Evolutionary conservation across 1,140 invertebrate genomes (phyloP).

Genomic region (Sinonovacula constricta): DNA sequence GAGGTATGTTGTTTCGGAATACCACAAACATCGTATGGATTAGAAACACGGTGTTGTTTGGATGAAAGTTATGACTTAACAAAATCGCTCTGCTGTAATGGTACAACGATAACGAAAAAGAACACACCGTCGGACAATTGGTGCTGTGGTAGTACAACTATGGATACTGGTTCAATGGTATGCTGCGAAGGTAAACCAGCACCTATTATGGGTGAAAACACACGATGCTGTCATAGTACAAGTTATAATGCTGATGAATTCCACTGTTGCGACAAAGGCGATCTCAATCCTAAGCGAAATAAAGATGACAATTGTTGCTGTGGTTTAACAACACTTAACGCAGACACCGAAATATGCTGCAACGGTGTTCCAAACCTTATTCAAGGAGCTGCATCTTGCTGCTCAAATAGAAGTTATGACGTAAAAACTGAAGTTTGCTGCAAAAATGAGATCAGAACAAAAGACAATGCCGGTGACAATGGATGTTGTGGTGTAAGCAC

Average conservation of each 20-base stretch:
- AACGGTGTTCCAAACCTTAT: constrained; percentile 20
- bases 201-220: background rate
- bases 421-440: constrained; percentile 27
- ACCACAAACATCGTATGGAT: constrained; percentile 30
- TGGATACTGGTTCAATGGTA: constrained; percentile 21
- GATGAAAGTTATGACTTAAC: constrained; percentile 31
- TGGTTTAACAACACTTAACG: background rate
- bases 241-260: constrained; percentile 4
- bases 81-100: constrained; percentile 37
- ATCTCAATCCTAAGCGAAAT: background rate
- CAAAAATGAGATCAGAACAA: constrained; percentile 21
- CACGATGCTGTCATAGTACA: background rate
- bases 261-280: background rate
- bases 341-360: background rate
- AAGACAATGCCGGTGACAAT: constrained; percentile 28
- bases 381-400: constrained; percentile 23
- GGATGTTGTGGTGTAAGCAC: constrained; percentile 48
- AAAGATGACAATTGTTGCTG: constrained; percentile 10
- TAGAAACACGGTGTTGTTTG: constrained; percentile 31
- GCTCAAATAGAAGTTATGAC: constrained; percentile 34
- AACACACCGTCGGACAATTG: constrained; percentile 16
- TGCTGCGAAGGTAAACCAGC: constrained; percentile 5
- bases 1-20: constrained; percentile 43
- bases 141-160: constrained; percentile 46
- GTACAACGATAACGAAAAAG: background rate